A percentile compares a stretch with the other conserved stretches of the same genome.
phyloP scores from a whole-genome alignment of 2,888 invertebrate genomes.

The Gibbula magus region DNA sequence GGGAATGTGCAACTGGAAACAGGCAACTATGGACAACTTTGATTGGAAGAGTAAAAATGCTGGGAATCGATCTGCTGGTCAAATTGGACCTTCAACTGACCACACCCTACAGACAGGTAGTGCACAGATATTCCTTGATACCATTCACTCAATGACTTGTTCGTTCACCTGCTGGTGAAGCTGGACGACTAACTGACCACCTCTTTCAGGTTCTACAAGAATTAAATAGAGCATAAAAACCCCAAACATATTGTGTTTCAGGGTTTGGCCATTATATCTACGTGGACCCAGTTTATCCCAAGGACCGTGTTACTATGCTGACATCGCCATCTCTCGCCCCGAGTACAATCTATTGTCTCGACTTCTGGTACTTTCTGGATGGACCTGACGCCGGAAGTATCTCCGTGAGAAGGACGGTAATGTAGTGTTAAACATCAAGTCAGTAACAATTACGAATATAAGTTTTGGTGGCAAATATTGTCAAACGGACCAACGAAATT shows the following conservation, averaged over 20 bases:
- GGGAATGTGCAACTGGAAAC: neutral
- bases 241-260: neutral
- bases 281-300: neutral
- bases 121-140: too few species aligned
- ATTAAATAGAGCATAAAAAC: too few species aligned
- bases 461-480: too few species aligned
- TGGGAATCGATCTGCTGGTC: neutral
- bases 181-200: too few species aligned
- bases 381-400: conserved; percentile 55
- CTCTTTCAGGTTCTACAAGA: too few species aligned
- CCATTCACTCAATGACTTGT: too few species aligned
- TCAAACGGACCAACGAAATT: too few species aligned
- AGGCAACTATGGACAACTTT: neutral
- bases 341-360: conserved; percentile 45
- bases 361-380: conserved; percentile 68
- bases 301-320: neutral
- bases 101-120: neutral
- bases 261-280: neutral
- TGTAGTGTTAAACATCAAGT: neutral
- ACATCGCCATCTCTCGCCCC: neutral
- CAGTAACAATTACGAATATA: neutral
- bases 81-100: neutral
- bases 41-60: neutral
- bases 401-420: conserved; percentile 48
- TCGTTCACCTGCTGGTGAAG: too few species aligned